Percentiles rank a stretch among this genome's conserved stretches.
Evolutionary conservation across 2,888 invertebrate genomes (phyloP).

Genomic region (Melanargia galathea): DNA sequence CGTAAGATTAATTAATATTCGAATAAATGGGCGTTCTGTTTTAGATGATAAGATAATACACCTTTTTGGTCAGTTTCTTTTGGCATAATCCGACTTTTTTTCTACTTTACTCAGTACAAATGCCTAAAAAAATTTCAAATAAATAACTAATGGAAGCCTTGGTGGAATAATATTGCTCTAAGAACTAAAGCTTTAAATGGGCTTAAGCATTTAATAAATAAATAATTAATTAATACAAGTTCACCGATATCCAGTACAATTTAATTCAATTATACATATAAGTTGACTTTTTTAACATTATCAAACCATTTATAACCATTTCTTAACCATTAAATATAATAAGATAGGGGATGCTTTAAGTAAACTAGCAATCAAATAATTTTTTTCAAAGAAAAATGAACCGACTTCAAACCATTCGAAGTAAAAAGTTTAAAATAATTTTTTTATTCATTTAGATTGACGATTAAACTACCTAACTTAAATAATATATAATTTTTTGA

Average conservation of each 20-base stretch:
- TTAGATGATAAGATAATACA: slow-evolving; percentile 22
- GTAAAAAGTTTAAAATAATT: too few relatives aligned
- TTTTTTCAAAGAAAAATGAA: too few relatives aligned
- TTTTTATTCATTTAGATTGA: too few relatives aligned
- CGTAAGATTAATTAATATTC: slow-evolving; percentile 30
- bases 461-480: too few relatives aligned
- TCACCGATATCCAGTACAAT: too few relatives aligned
- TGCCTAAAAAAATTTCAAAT: not conserved
- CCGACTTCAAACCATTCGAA: too few relatives aligned
- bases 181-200: not conserved
- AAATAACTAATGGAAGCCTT: not conserved
- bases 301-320: too few relatives aligned
- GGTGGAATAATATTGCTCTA: slow-evolving; percentile 2
- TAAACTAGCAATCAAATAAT: too few relatives aligned
- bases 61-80: slow-evolving; percentile 5
- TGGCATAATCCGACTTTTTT: not conserved
- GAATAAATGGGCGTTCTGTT: slow-evolving; percentile 25
- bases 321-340: too few relatives aligned
- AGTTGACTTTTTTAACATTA: not conserved
- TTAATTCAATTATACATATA: not conserved
- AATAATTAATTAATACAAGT: too few relatives aligned
- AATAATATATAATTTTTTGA: too few relatives aligned
- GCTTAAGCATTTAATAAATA: not conserved
- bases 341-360: too few relatives aligned
- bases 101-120: not conserved